A percentile compares a stretch with the other conserved stretches of the same genome.
Conservation (phyloP, 1,140 invertebrate species). For the Vollenhovia emeryi region DNA sequence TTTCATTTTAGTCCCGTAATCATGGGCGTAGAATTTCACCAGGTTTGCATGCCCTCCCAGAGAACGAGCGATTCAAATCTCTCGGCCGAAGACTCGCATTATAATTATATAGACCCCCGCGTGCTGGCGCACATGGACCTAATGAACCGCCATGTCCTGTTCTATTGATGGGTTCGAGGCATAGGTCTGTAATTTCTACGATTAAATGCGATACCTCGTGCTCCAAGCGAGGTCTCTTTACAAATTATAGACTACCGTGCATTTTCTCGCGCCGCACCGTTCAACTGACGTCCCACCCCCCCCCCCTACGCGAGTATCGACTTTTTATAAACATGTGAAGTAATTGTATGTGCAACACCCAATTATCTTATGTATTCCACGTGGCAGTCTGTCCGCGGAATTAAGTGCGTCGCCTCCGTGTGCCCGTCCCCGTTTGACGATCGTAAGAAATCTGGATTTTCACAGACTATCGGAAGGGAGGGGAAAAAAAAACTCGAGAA, state of each 20-base stretch:
- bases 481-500: neutral
- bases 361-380: neutral
- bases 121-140: neutral
- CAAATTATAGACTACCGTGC: neutral
- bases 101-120: neutral
- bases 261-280: neutral
- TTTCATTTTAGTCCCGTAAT: constrained; percentile 77
- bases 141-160: neutral
- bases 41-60: constrained; percentile 13
- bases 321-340: neutral
- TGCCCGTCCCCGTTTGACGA: neutral
- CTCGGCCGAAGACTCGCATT: constrained; percentile 6
- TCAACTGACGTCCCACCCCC: neutral
- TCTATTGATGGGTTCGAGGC: neutral
- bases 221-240: neutral
- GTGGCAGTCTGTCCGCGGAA: neutral
- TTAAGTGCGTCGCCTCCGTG: neutral
- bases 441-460: neutral
- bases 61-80: constrained; percentile 18
- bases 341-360: neutral
- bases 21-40: constrained; percentile 68
- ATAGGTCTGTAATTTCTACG: neutral
- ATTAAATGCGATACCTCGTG: neutral
- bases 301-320: neutral
- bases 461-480: neutral